These are phyloP conservation scores for Eulacestoma nigropectus DNA, from an alignment of 2,113 vertebrate genomes.

Conservation along the genomic window DNA sequence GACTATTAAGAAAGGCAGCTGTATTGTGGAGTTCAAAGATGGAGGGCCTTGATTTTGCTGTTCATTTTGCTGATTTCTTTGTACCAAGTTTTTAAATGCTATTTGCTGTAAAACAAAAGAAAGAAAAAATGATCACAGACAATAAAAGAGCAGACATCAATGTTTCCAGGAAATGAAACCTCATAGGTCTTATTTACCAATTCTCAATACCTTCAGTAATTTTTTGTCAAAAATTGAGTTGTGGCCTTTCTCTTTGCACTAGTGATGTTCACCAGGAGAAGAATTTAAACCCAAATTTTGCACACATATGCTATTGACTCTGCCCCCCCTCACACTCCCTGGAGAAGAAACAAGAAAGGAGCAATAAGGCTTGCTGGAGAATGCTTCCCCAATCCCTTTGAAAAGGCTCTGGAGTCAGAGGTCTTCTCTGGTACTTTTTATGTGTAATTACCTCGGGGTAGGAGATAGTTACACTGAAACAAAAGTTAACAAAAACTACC, in stretches of 20 bases:
- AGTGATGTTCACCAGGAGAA: background rate
- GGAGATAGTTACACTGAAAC: background rate
- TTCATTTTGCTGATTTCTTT: conserved; percentile 82
- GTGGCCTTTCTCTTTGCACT: background rate
- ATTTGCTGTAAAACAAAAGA: conserved; percentile 77
- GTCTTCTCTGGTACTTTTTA: background rate
- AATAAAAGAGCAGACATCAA: background rate
- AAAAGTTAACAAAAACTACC: background rate
- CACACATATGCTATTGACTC: background rate
- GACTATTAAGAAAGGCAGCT: conserved; percentile 85
- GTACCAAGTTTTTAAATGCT: conserved; percentile 87
- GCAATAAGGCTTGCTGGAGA: background rate
- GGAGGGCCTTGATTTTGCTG: conserved; percentile 76
- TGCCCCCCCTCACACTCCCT: background rate
- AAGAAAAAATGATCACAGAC: background rate
- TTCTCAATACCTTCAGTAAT: background rate
- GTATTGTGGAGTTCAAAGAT: conserved; percentile 80
- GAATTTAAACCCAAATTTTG: background rate
- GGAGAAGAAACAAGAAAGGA: background rate
- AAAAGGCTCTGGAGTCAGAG: background rate
- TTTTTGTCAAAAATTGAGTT: background rate
- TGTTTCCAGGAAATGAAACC: background rate
- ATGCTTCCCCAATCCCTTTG: background rate
- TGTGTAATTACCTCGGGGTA: background rate
- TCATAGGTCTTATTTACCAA: background rate